Base-by-base conservation (phyloP, 1,140 invertebrate species). In the Zelostemma sp. region DNA sequence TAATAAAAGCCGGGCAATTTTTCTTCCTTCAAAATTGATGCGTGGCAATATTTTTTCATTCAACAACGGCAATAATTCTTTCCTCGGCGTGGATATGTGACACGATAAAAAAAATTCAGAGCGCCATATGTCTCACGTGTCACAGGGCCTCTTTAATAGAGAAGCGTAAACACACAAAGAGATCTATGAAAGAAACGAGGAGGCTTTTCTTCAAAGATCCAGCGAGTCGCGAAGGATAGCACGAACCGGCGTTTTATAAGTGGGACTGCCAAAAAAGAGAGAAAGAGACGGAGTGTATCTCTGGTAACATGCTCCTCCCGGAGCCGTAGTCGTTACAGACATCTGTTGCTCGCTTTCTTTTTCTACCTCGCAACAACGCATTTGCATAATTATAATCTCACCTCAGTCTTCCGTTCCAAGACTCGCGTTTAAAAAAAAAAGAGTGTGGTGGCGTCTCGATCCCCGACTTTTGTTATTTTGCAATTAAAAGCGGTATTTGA, bases 321-420 rank as follows among this genome's bases (percentile, higher is more conserved):
- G 50, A 51, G n/a, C 48, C 60, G 50, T 45, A 31, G 60, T 72
- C 70, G 65, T 73, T 73, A 61, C 57, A 51, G 70, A 68, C 70
- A 73, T 73, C 70, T 73, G 70, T 73, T 73, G 70, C 70, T 66
- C 55, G 66, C 62, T 65, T 73, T 68, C 71, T 73, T 73, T 61
- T 71, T 71, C 68, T 66, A 64, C 46, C 59, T 59, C 69, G 64
- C 64, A 68, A 72, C 65, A 68, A 68, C 57, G 66, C 66, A 69
- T 73, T 73, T 73, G 66, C 71, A 73, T 73, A 73, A 73, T 70
- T 73, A 73, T 73, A 73, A 73, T 73, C 72, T 73, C 56, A 48
- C 57, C 56, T 19, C 33, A 55, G 58, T 56, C 63, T 55, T 55
- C 63, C 59, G 19, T 60, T 67, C 68, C 58, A 61, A 67, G 54